These are phyloP conservation scores for Stomatorhinus ivindoensis DNA, from an alignment of 2,113 vertebrate species.

Conservation along the genomic window DNA sequence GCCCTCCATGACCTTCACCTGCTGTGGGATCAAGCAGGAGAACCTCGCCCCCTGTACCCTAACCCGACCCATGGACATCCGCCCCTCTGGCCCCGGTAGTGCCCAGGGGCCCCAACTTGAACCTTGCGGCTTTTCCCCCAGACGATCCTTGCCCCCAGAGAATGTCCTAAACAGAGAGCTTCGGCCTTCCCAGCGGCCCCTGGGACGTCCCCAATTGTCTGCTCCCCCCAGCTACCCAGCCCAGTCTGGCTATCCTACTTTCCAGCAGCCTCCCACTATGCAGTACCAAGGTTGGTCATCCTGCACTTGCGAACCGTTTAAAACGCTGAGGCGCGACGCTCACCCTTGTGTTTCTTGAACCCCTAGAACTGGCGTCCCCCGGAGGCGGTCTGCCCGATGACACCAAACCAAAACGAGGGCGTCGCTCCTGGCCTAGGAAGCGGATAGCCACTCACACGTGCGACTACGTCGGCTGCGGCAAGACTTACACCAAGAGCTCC, in stretches of 20 bases:
- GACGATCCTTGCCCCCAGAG: constrained; percentile 65
- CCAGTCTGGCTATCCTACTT: constrained; percentile 65
- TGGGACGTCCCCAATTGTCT: constrained; percentile 60
- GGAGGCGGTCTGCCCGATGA: constrained; percentile 80
- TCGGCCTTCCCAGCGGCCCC: constrained; percentile 50
- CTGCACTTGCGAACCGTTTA: constrained; percentile 18
- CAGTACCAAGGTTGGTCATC: constrained; percentile 85
- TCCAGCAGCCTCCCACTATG: constrained; percentile 62
- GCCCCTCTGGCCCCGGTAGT: constrained; percentile 54
- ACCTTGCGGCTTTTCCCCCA: constrained; percentile 65
- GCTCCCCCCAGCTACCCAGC: constrained; percentile 74
- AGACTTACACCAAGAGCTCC: constrained; percentile 98
- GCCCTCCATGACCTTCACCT: constrained; percentile 51
- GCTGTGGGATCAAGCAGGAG: constrained; percentile 87
- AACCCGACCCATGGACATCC: constrained; percentile 61
- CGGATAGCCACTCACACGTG: constrained; percentile 91
- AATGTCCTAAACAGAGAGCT: constrained; percentile 75
- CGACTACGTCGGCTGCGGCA: constrained; percentile 89
- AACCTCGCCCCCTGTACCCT: constrained; percentile 66
- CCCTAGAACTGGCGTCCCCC: constrained; percentile 74
- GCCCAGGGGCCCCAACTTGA: constrained; percentile 60
- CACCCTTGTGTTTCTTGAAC: constrained; percentile 28
- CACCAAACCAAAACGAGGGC: constrained; percentile 84
- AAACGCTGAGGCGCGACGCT: constrained; percentile 24
- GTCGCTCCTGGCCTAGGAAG: constrained; percentile 92